Conservation (phyloP, 2,797 vertebrate species). For the Momotus momota region DNA sequence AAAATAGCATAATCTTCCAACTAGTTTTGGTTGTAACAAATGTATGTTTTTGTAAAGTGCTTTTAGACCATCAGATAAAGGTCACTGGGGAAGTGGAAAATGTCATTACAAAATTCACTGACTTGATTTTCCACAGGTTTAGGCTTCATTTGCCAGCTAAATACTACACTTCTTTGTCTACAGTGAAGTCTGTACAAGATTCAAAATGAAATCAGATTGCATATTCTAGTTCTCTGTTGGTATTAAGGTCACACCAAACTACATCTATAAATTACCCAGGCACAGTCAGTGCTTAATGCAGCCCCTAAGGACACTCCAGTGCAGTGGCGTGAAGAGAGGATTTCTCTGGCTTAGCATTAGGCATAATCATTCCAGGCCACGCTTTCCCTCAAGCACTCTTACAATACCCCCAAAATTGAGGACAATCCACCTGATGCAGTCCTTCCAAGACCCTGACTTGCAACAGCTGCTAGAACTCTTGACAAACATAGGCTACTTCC, state of each 20-base stretch:
- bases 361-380: not conserved
- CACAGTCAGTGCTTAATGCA: slow-evolving; percentile 46
- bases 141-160: slow-evolving; percentile 59
- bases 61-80: slow-evolving; percentile 60
- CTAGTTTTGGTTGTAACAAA: slow-evolving; percentile 31
- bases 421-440: slow-evolving; percentile 5
- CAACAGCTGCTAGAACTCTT: not conserved
- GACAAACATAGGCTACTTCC: not conserved
- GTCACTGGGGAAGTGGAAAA: slow-evolving; percentile 58
- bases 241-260: slow-evolving; percentile 69
- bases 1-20: slow-evolving; percentile 40
- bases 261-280: slow-evolving; percentile 58
- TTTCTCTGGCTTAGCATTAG: slow-evolving; percentile 62
- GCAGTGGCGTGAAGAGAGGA: slow-evolving; percentile 40
- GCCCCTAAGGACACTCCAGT: slow-evolving; percentile 53
- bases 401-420: not conserved
- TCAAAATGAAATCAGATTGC: slow-evolving; percentile 65
- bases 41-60: slow-evolving; percentile 45
- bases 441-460: not conserved
- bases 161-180: slow-evolving; percentile 53
- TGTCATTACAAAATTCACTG: slow-evolving; percentile 62
- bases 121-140: slow-evolving; percentile 65
- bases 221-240: slow-evolving; percentile 56
- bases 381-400: not conserved
- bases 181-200: slow-evolving; percentile 18